Evolutionary conservation across 2,113 vertebrate species (phyloP), one percentile per base, ranked within the genome.

Genomic region (Chinchilla lanigera): DNA sequence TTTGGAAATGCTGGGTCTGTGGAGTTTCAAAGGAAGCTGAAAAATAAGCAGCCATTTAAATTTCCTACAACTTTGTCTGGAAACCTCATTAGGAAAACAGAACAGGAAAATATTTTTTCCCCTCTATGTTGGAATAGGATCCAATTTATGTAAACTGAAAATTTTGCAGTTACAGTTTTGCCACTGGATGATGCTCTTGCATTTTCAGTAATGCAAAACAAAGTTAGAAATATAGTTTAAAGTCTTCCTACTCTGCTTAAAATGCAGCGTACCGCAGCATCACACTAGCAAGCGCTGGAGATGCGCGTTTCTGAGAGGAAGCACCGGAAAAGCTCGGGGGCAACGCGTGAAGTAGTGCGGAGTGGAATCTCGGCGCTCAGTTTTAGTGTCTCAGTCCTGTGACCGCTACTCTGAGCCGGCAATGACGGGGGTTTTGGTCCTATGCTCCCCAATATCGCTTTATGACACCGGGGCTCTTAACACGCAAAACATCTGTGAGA

Each of bases 11-110:
- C 26, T 85, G n/a, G 75, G 13, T 5, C 44, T 81, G 16, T 33
- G 38, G 90, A 78, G 26, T 93, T 94, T 96, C 65, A 94, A 94
- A 77, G 78, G 81, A 89, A 96, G 86, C 24, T 81, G 60, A 95
- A 78, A 89, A 93, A 90, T 54, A 94, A 95, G 30, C 26, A 84
- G 44, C 38, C 86, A 69, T 69, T 38, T 93, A 86, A 89, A 41
- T 96, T 88, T 80, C 44, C 75, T 81, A 81, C 3, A 75, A 10
- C 75, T 73, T 73, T 95, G 38, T 89, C 67, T 93, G 80, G 56
- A 91, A 95, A 86, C 16, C 14, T 92, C 91, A 95, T 81, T 89
- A 90, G 61, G 58, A 86, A 97, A 96, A 91, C 54, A 94, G 20
- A 80, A 86, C 35, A 86, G 60, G 47, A 92, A 95, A 90, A 75